Evolutionary conservation across 1,140 invertebrate genomes (phyloP), one percentile per base, ranked within the genome.

Genomic region (Drosophila kanapiae): DNA sequence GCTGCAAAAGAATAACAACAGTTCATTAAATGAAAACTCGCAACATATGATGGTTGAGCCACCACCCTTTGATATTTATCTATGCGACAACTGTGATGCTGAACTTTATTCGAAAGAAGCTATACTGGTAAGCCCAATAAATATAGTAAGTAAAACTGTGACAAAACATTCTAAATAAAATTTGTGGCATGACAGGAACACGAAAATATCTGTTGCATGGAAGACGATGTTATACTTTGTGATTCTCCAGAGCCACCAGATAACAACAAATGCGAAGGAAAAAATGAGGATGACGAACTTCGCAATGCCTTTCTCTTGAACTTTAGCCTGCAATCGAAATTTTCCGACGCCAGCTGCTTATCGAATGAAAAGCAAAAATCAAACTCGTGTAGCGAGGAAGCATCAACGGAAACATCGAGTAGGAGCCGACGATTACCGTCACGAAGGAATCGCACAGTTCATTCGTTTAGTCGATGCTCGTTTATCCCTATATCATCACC

Each of bases 61-160:
- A 54, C 92, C 93, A 3, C 91, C 91, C 1, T 94, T 95, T 49
- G 95, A 96, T 81, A 96, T 96, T 78, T 96, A 96, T 92, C 93
- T 96, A 10, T 96, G 96, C 85, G 96, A 96, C 78, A 95, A 95
- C 83, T 96, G 96, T 91, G 96, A 96, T 92, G 95, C 94, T 16
- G 94, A 95, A 91, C 93, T 95, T 47, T 91, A 94, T 60, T 94
- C 94, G 48, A 93, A 94, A 33, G 91, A 94, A 67, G 93, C 94
- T 76, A 94, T 95, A 91, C 93, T 94, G 93, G 94, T 95, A 94
- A 81, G 72, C 71, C 9, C 8, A 54, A 51, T 23, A n/a, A 10
- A 18, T 16, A 27, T 42, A n/a, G 1, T 8, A 8, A 16, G 1
- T 2, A 29, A 23, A 31, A 11, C 4, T 0, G 6, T 23, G 2